Evolutionary conservation across 2,113 vertebrate species (phyloP).

Genomic region (Pteropus alecto): DNA sequence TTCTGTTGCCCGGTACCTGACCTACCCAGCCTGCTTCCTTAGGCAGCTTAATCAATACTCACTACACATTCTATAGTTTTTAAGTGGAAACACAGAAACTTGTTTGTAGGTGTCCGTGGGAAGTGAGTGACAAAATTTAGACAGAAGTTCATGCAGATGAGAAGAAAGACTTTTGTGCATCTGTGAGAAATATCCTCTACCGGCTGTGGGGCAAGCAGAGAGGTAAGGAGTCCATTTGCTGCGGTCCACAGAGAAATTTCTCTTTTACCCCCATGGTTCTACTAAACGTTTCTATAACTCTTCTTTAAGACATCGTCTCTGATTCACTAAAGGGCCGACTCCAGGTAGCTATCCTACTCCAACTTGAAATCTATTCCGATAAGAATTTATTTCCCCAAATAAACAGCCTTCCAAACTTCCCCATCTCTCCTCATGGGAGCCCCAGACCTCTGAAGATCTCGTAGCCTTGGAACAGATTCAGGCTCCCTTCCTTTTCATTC

Average conservation of each 20-base stretch:
- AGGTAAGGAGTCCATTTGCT: neutral
- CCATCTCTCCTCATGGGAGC: neutral
- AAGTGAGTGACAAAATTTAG: constrained; percentile 11
- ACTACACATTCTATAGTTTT: neutral
- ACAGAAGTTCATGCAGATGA: neutral
- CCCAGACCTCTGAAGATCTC: neutral
- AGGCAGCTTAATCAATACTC: neutral
- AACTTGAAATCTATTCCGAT: neutral
- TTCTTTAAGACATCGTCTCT: neutral
- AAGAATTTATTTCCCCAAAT: neutral
- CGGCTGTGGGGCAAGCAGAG: neutral
- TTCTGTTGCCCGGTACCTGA: accelerated
- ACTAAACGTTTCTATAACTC: neutral
- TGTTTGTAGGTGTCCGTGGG: neutral
- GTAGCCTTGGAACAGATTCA: neutral
- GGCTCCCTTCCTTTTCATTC: neutral
- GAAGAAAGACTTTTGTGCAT: neutral
- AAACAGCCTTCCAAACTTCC: neutral
- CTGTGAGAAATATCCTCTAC: neutral
- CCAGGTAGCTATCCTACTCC: neutral
- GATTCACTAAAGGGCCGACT: neutral
- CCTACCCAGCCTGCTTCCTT: neutral
- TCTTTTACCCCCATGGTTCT: neutral
- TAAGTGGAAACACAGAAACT: neutral
- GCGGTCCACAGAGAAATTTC: neutral